Evolutionary conservation across 2,797 vertebrate species (phyloP).

Genomic region (Micropoecilia bifurca): DNA sequence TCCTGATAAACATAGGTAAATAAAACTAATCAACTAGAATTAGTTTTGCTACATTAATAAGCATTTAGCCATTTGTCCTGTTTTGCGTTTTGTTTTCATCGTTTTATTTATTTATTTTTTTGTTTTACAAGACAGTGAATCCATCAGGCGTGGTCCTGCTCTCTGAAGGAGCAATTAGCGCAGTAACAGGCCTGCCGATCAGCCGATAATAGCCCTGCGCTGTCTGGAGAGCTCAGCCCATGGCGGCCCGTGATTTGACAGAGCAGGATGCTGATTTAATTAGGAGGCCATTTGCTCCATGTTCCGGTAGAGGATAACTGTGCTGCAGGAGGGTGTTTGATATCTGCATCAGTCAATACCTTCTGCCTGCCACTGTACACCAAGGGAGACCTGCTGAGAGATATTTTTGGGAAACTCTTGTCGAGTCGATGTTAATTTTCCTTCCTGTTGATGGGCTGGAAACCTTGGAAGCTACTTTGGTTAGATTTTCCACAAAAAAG

Average conservation of each 20-base stretch:
- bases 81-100: constrained; percentile 25
- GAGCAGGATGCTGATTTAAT: constrained; percentile 91
- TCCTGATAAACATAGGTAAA: constrained; percentile 24
- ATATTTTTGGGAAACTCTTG: constrained; percentile 40
- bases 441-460: constrained; percentile 22
- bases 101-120: constrained; percentile 34
- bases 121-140: constrained; percentile 53
- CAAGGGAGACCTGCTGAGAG: constrained; percentile 53
- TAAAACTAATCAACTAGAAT: constrained; percentile 32
- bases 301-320: constrained; percentile 85
- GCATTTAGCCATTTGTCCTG: constrained; percentile 5
- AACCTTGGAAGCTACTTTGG: constrained; percentile 6
- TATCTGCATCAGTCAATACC: constrained; percentile 76
- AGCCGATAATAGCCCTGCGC: constrained; percentile 87
- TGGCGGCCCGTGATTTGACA: constrained; percentile 90
- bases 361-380: constrained; percentile 58
- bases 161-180: constrained; percentile 90
- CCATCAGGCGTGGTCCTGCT: constrained; percentile 71
- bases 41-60: neutral
- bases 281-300: constrained; percentile 91
- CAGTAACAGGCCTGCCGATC: constrained; percentile 87
- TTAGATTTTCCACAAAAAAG: neutral
- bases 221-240: constrained; percentile 84
- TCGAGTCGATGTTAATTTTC: constrained; percentile 33
- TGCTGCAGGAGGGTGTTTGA: constrained; percentile 80